Conservation (phyloP, 2,797 vertebrate genomes). For the Spinibarbus caldwelli region DNA sequence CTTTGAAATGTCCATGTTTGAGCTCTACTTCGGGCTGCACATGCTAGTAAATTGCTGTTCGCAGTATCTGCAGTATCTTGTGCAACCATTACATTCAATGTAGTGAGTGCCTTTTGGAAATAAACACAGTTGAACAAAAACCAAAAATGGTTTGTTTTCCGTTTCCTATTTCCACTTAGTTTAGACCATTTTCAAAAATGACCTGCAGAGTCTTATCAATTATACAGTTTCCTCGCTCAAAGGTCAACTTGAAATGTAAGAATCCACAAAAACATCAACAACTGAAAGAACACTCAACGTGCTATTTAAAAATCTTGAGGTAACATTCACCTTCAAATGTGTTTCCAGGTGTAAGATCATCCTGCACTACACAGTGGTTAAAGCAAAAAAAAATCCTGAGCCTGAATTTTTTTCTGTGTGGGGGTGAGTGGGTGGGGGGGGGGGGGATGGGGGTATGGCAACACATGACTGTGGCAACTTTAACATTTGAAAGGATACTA, state of each 20-base stretch:
- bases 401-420: no score
- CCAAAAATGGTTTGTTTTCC: neutral
- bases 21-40: constrained; percentile 53
- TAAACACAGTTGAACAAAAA: constrained; percentile 63
- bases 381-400: no score
- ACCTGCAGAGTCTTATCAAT: neutral
- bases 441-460: no score
- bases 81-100: constrained; percentile 72
- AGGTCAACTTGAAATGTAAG: constrained; percentile 14
- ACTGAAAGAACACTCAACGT: neutral
- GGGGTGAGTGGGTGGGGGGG: no score
- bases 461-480: no score
- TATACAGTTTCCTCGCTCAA: neutral
- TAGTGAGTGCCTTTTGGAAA: constrained; percentile 75
- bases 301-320: constrained; percentile 21
- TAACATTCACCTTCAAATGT: neutral
- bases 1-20: constrained; percentile 59
- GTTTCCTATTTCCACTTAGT: neutral
- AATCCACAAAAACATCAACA: constrained; percentile 3
- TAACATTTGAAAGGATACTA: no score
- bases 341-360: neutral
- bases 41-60: constrained; percentile 65
- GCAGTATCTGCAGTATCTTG: constrained; percentile 59
- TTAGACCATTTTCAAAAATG: neutral
- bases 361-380: no score